Conservation (phyloP, 37 sponge, comb jelly and placozoan species). For the Petrosia ficiformis region DNA sequence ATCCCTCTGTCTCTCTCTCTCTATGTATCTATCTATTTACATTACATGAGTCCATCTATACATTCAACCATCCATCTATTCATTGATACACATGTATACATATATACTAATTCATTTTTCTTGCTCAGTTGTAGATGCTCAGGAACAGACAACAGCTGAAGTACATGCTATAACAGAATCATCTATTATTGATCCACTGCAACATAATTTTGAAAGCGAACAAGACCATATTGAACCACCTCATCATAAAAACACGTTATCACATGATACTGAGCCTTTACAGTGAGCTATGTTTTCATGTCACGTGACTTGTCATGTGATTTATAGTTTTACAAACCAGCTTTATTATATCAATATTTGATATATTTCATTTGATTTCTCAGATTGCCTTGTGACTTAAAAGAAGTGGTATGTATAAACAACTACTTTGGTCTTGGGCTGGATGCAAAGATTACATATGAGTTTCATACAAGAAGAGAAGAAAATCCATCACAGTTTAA, state of each 20-base stretch:
- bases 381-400: constrained; percentile 25
- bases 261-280: too few species aligned
- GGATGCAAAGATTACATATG: constrained; percentile 87
- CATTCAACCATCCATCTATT: too few species aligned
- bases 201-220: too few species aligned
- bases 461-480: constrained; percentile 79
- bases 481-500: constrained; percentile 77
- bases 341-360: too few species aligned
- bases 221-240: too few species aligned
- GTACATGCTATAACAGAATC: constrained; percentile 3
- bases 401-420: constrained; percentile 85
- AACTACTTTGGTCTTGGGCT: constrained; percentile 94
- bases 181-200: neutral
- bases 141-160: constrained; percentile 27
- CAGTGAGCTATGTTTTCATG: too few species aligned
- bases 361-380: too few species aligned
- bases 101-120: neutral
- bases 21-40: too few species aligned
- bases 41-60: too few species aligned
- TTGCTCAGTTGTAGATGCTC: constrained; percentile 24
- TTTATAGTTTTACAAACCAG: too few species aligned
- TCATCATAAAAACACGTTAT: too few species aligned
- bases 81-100: neutral
- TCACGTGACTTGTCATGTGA: too few species aligned
- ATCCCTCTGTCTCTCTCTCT: constrained; percentile 30